These are phyloP conservation scores for Heliconius eleuchia DNA, from an alignment of 1,140 invertebrate species.

Conservation along the genomic window DNA sequence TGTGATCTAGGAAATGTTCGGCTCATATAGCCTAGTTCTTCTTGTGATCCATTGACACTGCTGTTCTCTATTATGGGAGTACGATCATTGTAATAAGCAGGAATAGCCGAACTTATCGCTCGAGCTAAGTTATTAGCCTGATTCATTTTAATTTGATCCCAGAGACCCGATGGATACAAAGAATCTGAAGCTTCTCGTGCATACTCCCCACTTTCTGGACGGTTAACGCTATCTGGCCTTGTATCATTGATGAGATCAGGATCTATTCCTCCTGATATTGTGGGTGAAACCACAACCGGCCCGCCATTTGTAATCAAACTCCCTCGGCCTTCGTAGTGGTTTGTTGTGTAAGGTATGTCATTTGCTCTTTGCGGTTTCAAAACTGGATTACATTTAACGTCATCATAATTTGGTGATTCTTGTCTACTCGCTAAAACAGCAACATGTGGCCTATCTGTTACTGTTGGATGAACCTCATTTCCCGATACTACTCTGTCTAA, in stretches of 20 bases:
- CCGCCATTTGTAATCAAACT: constrained; percentile 82
- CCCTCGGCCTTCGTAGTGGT: constrained; percentile 84
- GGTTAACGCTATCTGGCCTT: constrained; percentile 79
- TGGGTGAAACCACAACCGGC: constrained; percentile 86
- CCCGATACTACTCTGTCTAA: constrained; percentile 86
- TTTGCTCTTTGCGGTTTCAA: constrained; percentile 86
- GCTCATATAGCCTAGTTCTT: constrained; percentile 81
- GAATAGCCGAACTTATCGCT: constrained; percentile 77
- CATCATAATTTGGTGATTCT: constrained; percentile 78
- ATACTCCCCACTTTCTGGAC: constrained; percentile 86
- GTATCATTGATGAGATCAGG: constrained; percentile 92
- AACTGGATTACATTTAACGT: constrained; percentile 83
- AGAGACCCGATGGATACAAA: constrained; percentile 86
- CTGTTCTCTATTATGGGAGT: constrained; percentile 88
- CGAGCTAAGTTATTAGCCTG: constrained; percentile 80
- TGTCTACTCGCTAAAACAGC: constrained; percentile 70
- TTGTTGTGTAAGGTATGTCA: constrained; percentile 84
- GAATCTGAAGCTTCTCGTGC: constrained; percentile 86
- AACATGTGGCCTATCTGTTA: constrained; percentile 78
- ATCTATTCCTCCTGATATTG: constrained; percentile 87
- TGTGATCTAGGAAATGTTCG: constrained; percentile 81
- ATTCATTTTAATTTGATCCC: constrained; percentile 82
- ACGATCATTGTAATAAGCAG: constrained; percentile 86
- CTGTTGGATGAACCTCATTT: constrained; percentile 80
- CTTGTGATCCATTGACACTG: constrained; percentile 82